These are phyloP conservation scores for Eutolmus rufibarbis DNA, from an alignment of 2,888 invertebrate species.

Conservation along the genomic window DNA sequence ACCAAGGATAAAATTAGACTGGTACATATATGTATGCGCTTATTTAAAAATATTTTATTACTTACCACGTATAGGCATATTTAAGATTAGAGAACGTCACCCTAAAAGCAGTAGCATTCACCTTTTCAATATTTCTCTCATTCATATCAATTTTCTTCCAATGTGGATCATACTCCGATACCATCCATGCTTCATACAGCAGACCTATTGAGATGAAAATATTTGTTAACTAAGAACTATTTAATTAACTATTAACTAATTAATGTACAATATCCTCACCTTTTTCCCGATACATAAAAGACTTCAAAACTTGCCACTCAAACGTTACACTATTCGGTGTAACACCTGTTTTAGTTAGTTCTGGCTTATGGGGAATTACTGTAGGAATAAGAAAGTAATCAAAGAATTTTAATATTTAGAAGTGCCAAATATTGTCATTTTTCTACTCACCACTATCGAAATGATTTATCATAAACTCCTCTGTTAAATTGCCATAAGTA, in stretches of 20 bases:
- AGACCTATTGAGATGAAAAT: constrained; percentile 49
- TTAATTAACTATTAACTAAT: background rate
- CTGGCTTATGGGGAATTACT: constrained; percentile 56
- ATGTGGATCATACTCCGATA: background rate
- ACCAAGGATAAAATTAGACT: no score
- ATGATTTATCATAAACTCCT: constrained; percentile 69
- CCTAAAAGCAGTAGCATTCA: background rate
- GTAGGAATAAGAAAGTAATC: background rate
- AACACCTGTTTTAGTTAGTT: constrained; percentile 52
- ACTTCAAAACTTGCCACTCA: constrained; percentile 55
- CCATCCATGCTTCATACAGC: constrained; percentile 51
- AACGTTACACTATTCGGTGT: constrained; percentile 54
- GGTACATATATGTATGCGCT: no score
- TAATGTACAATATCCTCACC: background rate
- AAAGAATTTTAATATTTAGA: background rate
- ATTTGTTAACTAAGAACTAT: background rate
- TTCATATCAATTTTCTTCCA: constrained; percentile 7
- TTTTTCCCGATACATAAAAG: constrained; percentile 23
- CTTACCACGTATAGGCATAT: constrained; percentile 43
- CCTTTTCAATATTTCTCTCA: background rate
- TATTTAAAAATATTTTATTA: background rate
- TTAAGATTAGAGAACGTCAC: background rate
- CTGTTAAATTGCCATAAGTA: constrained; percentile 66
- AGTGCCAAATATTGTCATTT: background rate
- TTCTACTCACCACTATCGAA: constrained; percentile 56